Evolutionary conservation across 2,888 invertebrate species (phyloP), one percentile per base, ranked within the genome.

Genomic region (Caenorhabditis sp.): DNA sequence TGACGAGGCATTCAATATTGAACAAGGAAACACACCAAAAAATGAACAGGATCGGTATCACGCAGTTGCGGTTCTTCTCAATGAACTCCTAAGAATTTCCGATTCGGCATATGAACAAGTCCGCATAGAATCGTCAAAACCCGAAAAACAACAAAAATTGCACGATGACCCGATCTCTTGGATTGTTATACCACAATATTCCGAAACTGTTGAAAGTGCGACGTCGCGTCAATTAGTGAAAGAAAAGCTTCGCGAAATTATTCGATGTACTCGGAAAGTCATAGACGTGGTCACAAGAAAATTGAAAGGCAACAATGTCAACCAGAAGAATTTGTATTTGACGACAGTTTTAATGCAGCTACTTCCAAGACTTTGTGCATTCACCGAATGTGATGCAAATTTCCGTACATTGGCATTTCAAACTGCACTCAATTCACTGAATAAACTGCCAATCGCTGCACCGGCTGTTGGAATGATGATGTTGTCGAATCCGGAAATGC

Each of bases 271-370:
- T 26, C 55, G 65, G 0, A 50, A 59, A 19, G 68, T 68, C 43
- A 62, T 73, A 17, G 61, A 5, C 21, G 55, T 55, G 5, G 6
- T 43, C 6, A 14, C 26, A 26, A 21, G 4, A 51, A 50, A 23
- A 36, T 37, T 62, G 14, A 57, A 60, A 57, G 58, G 59, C 21
- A n/a, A 49, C 1, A 8, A 50, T 21, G 19, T 26, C 23, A 21
- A 5, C 14, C 43, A 43, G 14, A 43, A 43, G 43, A 5, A 43
- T 43, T 14, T 31, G 6, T 62, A 54, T 43, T 37, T 96, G 24
- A 95, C 96, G 81, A 93, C 94, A 86, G 92, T 93, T 0, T 89
- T 99, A 17, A 91, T 97, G 67, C 92, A 92, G 50, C 92, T 97
- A 58, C 90, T 97, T 70, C 97, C 97, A 0, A 91, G 83, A 26